Conservation (phyloP, 2,113 vertebrate species). For the Ptyas mucosa region DNA sequence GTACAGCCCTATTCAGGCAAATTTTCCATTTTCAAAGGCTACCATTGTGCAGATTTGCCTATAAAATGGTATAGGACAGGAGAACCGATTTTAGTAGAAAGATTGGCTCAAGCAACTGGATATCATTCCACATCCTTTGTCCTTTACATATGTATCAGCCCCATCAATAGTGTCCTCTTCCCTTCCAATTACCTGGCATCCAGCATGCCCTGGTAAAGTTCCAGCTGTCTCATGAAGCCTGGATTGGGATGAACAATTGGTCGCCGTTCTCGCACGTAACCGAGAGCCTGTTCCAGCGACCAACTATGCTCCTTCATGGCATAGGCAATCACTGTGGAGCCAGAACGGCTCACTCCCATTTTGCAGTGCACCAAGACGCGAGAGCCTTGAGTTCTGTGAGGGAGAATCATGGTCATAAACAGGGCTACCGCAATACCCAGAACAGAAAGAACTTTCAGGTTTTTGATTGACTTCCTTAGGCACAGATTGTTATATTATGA, state of each 20-base stretch:
- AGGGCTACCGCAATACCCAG: background rate
- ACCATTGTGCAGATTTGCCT: background rate
- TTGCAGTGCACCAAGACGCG: slow-evolving; percentile 90
- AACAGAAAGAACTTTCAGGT: background rate
- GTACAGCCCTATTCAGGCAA: background rate
- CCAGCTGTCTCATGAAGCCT: slow-evolving; percentile 88
- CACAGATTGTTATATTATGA: background rate
- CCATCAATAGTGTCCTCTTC: accelerated
- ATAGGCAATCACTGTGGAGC: slow-evolving; percentile 88
- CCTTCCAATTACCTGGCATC: slow-evolving; percentile 76
- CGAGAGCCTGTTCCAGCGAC: slow-evolving; percentile 78
- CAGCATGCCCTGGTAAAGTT: slow-evolving; percentile 91
- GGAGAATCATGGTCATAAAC: accelerated
- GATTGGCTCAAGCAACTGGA: background rate
- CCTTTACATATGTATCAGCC: accelerated
- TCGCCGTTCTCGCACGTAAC: slow-evolving; percentile 76
- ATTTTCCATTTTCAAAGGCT: background rate
- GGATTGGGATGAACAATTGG: slow-evolving; percentile 85
- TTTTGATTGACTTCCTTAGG: background rate
- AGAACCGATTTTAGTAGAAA: background rate
- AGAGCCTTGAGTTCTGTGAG: slow-evolving; percentile 72
- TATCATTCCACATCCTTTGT: background rate
- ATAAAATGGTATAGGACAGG: background rate
- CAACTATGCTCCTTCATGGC: slow-evolving; percentile 90
- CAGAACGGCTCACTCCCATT: slow-evolving; percentile 94